A percentile compares a stretch with the other conserved stretches of the same genome.
Conservation (phyloP, 2,113 vertebrate species). For the Neotoma lepida region DNA sequence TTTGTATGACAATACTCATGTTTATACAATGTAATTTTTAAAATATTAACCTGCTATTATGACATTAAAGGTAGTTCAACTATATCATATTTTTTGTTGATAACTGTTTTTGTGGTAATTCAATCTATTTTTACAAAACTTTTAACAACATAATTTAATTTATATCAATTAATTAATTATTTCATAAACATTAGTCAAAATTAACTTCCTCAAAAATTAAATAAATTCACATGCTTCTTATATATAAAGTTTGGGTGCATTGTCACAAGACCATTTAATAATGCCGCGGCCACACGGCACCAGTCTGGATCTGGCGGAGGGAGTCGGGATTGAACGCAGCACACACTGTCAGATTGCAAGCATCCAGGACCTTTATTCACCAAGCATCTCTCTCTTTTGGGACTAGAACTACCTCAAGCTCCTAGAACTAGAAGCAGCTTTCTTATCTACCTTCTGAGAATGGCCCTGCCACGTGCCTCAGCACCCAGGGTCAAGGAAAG, state of each 20-base stretch:
- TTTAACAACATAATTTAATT: slow-evolving; percentile 24
- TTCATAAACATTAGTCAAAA: not conserved
- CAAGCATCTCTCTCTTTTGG: too few species aligned
- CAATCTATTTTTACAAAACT: not conserved
- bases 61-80: not conserved
- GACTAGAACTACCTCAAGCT: too few species aligned
- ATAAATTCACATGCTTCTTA: not conserved
- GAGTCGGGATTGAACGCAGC: too few species aligned
- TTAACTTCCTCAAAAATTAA: slow-evolving; percentile 39
- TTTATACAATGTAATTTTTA: not conserved
- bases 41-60: not conserved
- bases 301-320: too few species aligned
- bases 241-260: not conserved
- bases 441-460: too few species aligned
- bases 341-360: too few species aligned
- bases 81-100: not conserved
- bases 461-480: too few species aligned
- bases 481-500: too few species aligned
- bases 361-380: too few species aligned
- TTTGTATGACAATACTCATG: not conserved
- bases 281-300: too few species aligned
- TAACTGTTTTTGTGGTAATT: not conserved
- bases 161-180: slow-evolving; percentile 27
- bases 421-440: too few species aligned
- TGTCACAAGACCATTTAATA: not conserved